These are phyloP conservation scores for Hyperoplus lanceolatus DNA, from an alignment of 2,797 vertebrate species.

Conservation along the genomic window DNA sequence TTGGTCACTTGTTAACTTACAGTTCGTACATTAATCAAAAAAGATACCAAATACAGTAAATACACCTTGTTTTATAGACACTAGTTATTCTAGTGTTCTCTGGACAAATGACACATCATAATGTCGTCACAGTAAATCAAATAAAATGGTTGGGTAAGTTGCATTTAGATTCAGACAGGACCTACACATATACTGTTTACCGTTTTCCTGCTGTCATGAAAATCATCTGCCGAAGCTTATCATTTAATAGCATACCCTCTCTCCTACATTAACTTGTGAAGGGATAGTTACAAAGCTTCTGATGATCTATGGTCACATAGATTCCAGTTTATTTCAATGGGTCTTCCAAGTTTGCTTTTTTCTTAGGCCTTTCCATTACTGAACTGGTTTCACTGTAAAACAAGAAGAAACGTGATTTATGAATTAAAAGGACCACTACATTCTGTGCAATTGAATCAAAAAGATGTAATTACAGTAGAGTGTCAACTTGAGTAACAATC, in stretches of 20 bases:
- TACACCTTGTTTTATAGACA: neutral
- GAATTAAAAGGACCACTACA: neutral
- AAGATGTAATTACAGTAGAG: neutral
- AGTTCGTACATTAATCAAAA: neutral
- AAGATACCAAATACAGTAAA: neutral
- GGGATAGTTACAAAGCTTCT: neutral
- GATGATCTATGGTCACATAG: neutral
- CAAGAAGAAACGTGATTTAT: neutral
- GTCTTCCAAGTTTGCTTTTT: neutral
- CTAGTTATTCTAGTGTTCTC: neutral
- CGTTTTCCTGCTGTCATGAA: neutral
- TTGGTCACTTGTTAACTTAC: neutral
- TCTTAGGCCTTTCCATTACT: neutral
- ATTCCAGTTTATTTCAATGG: neutral
- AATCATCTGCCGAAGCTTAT: neutral
- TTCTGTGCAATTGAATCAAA: slow-evolving; percentile 4
- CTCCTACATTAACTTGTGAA: neutral
- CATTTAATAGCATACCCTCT: neutral
- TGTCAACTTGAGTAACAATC: slow-evolving; percentile 19
- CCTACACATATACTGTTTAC: neutral
- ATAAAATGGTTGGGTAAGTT: neutral
- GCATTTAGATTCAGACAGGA: neutral
- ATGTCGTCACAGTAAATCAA: neutral
- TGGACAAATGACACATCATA: neutral
- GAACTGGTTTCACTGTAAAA: neutral